Evolutionary conservation across 2,797 vertebrate species (phyloP), one percentile per base, ranked within the genome.

Genomic region (Threskiornis aethiopicus): DNA sequence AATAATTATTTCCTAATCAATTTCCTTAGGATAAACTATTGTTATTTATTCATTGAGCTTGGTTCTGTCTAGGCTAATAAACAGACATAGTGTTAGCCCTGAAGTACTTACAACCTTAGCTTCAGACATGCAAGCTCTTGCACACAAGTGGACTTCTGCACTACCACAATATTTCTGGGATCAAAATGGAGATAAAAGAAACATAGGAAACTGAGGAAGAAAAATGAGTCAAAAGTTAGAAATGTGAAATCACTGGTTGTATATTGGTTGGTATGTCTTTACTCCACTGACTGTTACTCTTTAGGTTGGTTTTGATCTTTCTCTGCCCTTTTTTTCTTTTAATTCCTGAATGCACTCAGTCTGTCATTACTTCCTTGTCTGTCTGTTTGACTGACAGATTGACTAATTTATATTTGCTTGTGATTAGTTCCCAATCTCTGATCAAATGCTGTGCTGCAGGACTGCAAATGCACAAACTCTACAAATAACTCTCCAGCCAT

Each of bases 1-100:
- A 87, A 94, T 90, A 93, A 82, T 93, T 90, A 96, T 88, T 96
- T 94, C 39, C 62, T 88, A 88, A 93, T 94, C 51, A 77, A 46
- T 91, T 92, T 87, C 44, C 46, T 49, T 66, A 19, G 35, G 54
- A 70, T 90, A 79, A 89, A 66, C 55, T 78, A 58, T 29, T 84
- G 61, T 49, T 78, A 51, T 52, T 88, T 89, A 95, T 90, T 94
- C 72, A 79, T 5, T 57, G 51, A 95, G 66, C 37, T 77, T 26
- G 24, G 39, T 79, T 84, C 66, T 72, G 54, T 41, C 58, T 78
- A 69, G 57, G 73, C 79, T 93, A 81, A 81, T 52, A 85, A 93
- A 71, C 42, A 83, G 44, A 49, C 15, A 22, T 4, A 61, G 24
- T 26, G 29, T 71, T 75, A 84, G 49, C 9, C 49, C 33, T 29